These are phyloP conservation scores for Triplophysa dalaica DNA, from an alignment of 2,113 vertebrate genomes.

Conservation along the genomic window DNA sequence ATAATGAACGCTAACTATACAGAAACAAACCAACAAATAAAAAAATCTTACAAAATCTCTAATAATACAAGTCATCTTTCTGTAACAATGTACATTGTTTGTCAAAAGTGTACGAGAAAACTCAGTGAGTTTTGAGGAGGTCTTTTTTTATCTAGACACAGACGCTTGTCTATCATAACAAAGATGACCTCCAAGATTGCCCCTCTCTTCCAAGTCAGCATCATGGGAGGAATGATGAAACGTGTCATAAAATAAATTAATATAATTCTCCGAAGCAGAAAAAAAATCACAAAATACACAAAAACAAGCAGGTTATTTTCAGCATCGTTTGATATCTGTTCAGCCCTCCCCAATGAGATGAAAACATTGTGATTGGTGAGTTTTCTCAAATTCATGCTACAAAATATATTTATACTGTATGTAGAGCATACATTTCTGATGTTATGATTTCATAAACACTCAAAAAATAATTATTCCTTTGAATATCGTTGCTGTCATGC, in stretches of 20 bases:
- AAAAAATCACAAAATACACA: constrained; percentile 1
- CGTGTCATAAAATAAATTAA: constrained; percentile 33
- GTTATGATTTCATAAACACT: no score
- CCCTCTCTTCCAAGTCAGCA: neutral
- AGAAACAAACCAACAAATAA: neutral
- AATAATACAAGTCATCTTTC: neutral
- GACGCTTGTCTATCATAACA: constrained; percentile 12
- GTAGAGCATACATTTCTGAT: no score
- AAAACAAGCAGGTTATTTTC: neutral
- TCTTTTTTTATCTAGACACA: constrained; percentile 6
- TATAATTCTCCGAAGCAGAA: constrained; percentile 5
- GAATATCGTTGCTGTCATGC: no score
- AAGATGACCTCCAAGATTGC: constrained; percentile 15
- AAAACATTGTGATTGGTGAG: no score
- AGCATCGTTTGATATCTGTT: neutral
- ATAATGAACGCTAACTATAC: neutral
- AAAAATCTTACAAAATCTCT: neutral
- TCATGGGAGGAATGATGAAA: neutral
- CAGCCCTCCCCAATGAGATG: no score
- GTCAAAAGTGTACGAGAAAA: neutral
- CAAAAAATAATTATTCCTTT: no score
- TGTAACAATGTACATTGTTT: neutral
- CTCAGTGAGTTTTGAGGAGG: neutral
- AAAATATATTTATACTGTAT: no score
- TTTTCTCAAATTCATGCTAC: neutral